phyloP scores from a whole-genome alignment of 2,113 vertebrate species.

The Phylloscopus whistleri region DNA sequence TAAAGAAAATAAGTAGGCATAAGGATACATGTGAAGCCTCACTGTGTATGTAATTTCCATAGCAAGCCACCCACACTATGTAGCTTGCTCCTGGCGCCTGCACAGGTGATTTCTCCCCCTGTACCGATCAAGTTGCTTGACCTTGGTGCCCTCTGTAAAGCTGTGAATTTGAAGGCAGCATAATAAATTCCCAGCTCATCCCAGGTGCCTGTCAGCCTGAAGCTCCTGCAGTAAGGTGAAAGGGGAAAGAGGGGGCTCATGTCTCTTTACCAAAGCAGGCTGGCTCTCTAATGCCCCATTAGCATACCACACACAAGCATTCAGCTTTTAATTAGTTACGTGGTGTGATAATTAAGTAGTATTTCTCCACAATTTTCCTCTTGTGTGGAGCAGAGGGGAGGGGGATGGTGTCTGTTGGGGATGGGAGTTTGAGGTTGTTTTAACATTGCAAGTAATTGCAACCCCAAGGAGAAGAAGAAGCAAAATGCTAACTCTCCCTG shows the following conservation, averaged over 20 bases:
- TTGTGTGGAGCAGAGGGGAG: conserved; percentile 23
- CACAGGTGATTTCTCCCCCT: conserved; percentile 41
- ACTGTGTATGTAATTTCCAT: neutral
- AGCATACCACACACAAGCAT: conserved; percentile 70
- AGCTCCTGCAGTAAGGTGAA: conserved; percentile 57
- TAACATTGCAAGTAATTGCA: conserved; percentile 63
- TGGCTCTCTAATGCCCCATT: conserved; percentile 73
- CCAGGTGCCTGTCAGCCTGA: conserved; percentile 68
- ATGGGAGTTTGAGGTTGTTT: conserved; percentile 48
- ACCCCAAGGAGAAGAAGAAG: conserved; percentile 64
- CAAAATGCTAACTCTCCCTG: conserved; percentile 10
- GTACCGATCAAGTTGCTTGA: conserved; percentile 41
- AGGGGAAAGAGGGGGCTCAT: conserved; percentile 28
- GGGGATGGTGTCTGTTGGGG: conserved; percentile 24
- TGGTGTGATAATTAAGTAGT: conserved; percentile 78
- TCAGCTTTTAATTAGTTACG: conserved; percentile 78
- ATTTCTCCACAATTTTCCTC: conserved; percentile 70
- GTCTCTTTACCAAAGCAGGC: conserved; percentile 65
- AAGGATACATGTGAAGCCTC: neutral
- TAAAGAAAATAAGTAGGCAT: neutral
- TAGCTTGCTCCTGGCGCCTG: neutral
- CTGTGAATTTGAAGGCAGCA: conserved; percentile 35
- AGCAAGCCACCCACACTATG: neutral
- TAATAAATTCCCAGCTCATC: conserved; percentile 74
- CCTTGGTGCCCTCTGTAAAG: conserved; percentile 66